phyloP scores from a whole-genome alignment of 2,113 vertebrate species.

The Bostrychus sinensis region DNA sequence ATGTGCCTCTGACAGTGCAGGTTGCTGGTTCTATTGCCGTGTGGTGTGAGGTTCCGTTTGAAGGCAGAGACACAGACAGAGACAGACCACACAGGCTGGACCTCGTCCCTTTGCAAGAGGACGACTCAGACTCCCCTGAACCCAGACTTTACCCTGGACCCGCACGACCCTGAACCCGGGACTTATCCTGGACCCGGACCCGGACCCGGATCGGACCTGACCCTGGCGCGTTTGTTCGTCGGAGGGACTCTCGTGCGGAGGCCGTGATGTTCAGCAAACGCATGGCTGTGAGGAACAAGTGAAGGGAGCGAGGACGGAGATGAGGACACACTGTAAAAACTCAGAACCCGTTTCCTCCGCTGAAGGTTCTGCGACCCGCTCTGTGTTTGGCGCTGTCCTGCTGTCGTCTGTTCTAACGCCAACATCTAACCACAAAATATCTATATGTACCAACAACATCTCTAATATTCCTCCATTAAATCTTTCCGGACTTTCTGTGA shows the following conservation, averaged over 20 bases:
- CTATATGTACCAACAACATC: no score
- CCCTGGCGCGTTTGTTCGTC: neutral
- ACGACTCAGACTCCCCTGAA: neutral
- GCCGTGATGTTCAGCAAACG: conserved; percentile 2
- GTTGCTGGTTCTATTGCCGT: no score
- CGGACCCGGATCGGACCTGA: neutral
- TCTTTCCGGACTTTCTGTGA: no score
- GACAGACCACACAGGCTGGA: conserved; percentile 11
- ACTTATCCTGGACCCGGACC: neutral
- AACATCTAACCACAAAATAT: no score
- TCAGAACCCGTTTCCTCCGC: neutral
- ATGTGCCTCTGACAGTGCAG: no score
- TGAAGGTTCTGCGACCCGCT: no score
- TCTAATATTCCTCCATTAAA: no score
- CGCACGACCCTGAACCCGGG: no score
- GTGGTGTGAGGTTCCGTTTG: neutral
- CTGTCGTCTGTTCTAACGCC: no score
- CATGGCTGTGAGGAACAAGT: neutral
- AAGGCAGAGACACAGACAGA: conserved; percentile 9
- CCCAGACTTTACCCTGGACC: neutral
- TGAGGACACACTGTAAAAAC: neutral
- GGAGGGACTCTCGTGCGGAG: neutral
- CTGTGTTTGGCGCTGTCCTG: no score
- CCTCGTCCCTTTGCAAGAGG: conserved; percentile 12
- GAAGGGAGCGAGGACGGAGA: conserved; percentile 2